phyloP scores from a whole-genome alignment of 64 coral and sea anemone genomes.

The Montipora foliosa region DNA sequence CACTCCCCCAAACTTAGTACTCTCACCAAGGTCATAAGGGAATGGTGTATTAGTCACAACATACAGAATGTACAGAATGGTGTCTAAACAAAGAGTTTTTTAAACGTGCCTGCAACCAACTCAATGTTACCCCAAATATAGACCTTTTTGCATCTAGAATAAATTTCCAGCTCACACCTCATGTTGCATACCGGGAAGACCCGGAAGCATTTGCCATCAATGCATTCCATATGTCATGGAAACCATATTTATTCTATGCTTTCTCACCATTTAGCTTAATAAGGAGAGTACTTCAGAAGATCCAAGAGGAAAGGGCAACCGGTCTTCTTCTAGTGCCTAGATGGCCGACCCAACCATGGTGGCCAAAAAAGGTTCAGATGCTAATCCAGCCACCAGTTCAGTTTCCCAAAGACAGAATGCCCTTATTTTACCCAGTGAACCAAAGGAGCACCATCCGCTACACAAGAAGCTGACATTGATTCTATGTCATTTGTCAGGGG shows the following conservation, averaged over 20 bases:
- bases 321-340: conserved; percentile 46
- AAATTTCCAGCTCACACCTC: not conserved
- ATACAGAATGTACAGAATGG: conserved; percentile 47
- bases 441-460: no score
- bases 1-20: conserved; percentile 58
- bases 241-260: conserved; percentile 28
- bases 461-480: no score
- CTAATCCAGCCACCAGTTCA: conserved; percentile 1
- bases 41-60: conserved; percentile 33
- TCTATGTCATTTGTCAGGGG: conserved; percentile 40
- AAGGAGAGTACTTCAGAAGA: conserved; percentile 25
- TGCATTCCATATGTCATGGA: conserved; percentile 32
- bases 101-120: not conserved
- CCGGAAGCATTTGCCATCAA: conserved; percentile 16
- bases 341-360: conserved; percentile 58
- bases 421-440: no score
- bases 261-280: conserved; percentile 36
- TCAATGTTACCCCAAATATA: conserved; percentile 25
- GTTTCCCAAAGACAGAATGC: no score
- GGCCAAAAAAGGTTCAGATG: conserved; percentile 1
- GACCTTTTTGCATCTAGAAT: conserved; percentile 47
- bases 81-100: conserved; percentile 43
- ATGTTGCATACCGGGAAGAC: not conserved
- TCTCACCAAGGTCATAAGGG: conserved; percentile 41
- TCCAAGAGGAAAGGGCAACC: conserved; percentile 34